A percentile compares a stretch with the other conserved stretches of the same genome.
Conservation (phyloP, 1,140 invertebrate genomes). For the Theocolax elegans region DNA sequence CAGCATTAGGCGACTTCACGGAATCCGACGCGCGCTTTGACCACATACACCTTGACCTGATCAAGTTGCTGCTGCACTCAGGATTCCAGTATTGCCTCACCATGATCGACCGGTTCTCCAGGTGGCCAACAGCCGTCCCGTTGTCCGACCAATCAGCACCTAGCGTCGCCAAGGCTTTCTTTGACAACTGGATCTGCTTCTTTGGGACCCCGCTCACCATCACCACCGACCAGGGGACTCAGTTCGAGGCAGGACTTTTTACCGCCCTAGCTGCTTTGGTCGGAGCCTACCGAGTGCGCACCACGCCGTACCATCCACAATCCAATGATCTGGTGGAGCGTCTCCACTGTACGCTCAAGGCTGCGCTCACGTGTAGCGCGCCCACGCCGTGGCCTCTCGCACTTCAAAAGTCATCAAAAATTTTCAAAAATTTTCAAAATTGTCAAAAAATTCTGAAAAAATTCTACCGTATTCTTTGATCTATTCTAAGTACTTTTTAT, state of each 20-base stretch:
- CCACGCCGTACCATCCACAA: slow-evolving; percentile 48
- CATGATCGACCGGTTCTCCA: too few species aligned
- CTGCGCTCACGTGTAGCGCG: slow-evolving; percentile 46
- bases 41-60: slow-evolving; percentile 42
- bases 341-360: slow-evolving; percentile 52
- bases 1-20: slow-evolving; percentile 28
- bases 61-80: neutral
- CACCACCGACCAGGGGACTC: too few species aligned
- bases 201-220: too few species aligned
- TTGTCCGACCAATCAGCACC: neutral
- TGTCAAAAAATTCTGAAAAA: too few species aligned
- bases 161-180: neutral
- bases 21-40: slow-evolving; percentile 40
- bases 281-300: neutral
- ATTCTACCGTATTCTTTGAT: too few species aligned
- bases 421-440: too few species aligned
- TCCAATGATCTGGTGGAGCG: slow-evolving; percentile 55
- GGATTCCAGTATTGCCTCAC: slow-evolving; percentile 27
- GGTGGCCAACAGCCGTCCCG: too few species aligned
- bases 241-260: too few species aligned
- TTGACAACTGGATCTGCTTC: slow-evolving; percentile 51
- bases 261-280: too few species aligned
- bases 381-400: slow-evolving; percentile 46
- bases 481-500: too few species aligned
- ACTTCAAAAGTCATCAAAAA: too few species aligned